phyloP scores from a whole-genome alignment of 1,140 invertebrate species.

The Pachypsylla venusta region DNA sequence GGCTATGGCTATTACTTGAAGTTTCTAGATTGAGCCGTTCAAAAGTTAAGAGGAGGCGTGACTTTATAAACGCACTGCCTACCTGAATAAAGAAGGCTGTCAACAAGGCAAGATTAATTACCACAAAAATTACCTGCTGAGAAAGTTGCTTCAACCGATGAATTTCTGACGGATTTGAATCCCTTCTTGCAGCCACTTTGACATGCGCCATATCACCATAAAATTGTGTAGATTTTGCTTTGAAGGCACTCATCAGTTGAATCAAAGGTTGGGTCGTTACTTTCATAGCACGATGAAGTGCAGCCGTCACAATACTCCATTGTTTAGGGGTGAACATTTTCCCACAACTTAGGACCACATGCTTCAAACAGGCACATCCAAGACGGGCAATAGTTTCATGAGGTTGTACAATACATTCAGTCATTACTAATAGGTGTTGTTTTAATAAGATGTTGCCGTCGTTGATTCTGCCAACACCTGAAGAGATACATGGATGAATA shows the following conservation, averaged over 20 bases:
- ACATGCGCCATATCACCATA: slow-evolving; percentile 85
- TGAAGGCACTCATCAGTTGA: slow-evolving; percentile 73
- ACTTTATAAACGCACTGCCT: no score
- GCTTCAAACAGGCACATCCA: slow-evolving; percentile 81
- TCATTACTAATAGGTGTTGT: slow-evolving; percentile 69
- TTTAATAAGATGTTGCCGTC: slow-evolving; percentile 61
- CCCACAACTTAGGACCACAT: slow-evolving; percentile 13
- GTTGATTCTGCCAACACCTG: slow-evolving; percentile 27
- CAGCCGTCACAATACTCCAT: slow-evolving; percentile 68
- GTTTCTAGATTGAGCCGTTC: no score
- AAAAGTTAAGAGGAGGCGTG: no score
- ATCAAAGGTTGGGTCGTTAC: slow-evolving; percentile 68
- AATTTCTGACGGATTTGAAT: slow-evolving; percentile 64
- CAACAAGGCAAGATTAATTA: not conserved
- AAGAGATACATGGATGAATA: no score
- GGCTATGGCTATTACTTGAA: no score
- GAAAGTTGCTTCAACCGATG: slow-evolving; percentile 68
- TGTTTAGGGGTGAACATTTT: slow-evolving; percentile 53
- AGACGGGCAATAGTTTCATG: slow-evolving; percentile 73
- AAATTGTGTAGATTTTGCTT: slow-evolving; percentile 77
- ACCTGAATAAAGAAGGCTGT: no score
- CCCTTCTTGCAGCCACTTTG: slow-evolving; percentile 76
- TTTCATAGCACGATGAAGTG: slow-evolving; percentile 62
- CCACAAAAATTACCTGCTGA: slow-evolving; percentile 46
- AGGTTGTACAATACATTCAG: slow-evolving; percentile 79